Percentiles rank a stretch among this genome's conserved stretches.
Conservation (phyloP, 2,888 invertebrate genomes). For the Aethes cnicana region DNA sequence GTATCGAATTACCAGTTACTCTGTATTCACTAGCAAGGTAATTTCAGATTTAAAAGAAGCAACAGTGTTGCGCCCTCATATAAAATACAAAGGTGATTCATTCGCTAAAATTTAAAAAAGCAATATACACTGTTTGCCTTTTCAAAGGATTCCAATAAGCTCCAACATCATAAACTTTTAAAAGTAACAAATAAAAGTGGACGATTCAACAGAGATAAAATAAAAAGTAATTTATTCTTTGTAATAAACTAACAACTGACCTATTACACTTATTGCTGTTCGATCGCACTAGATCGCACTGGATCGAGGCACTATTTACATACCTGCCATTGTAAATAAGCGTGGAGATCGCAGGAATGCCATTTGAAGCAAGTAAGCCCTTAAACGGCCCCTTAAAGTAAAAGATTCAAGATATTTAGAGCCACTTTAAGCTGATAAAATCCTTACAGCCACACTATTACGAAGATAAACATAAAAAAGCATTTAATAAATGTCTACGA, state of each 20-base stretch:
- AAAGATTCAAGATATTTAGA: neutral
- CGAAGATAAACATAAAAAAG: no score
- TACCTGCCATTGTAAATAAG: neutral
- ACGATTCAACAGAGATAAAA: no score
- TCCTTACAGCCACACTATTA: neutral
- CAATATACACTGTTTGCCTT: no score
- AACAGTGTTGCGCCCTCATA: no score
- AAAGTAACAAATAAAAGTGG: neutral
- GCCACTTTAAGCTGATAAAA: neutral
- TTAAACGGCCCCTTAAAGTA: neutral
- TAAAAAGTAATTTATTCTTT: no score
- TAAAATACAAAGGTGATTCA: neutral
- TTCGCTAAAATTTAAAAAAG: neutral
- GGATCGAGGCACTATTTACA: neutral
- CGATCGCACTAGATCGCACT: no score
- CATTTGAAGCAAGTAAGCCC: neutral
- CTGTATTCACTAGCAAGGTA: no score
- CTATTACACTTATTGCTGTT: neutral
- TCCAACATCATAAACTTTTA: neutral
- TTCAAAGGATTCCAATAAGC: neutral
- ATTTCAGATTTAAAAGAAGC: no score
- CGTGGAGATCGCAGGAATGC: neutral
- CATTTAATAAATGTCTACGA: no score
- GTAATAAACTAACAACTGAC: no score
- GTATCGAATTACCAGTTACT: no score